A percentile compares a stretch with the other conserved stretches of the same genome.
Evolutionary conservation across 2,888 invertebrate species (phyloP).

Genomic region (Xylota sylvarum): DNA sequence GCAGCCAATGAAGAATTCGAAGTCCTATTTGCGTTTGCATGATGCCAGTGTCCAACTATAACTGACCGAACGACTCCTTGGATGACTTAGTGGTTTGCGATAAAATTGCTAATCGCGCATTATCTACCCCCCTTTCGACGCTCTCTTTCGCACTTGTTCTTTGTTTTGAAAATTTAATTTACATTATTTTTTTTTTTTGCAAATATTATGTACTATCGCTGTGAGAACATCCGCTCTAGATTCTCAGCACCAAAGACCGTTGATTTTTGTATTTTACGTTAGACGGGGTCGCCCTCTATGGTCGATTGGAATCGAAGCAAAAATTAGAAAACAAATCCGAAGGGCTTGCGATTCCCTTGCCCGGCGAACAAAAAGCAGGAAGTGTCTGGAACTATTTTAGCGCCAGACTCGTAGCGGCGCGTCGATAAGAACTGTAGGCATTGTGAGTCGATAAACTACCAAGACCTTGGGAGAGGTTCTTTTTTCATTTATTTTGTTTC

Average conservation of each 20-base stretch:
- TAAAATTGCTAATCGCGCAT: constrained; percentile 56
- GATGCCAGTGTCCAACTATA: constrained; percentile 42
- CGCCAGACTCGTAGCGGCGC: constrained; percentile 59
- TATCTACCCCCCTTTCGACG: constrained; percentile 19
- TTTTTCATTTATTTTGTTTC: not conserved
- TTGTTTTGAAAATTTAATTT: constrained; percentile 8
- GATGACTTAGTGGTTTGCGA: constrained; percentile 44
- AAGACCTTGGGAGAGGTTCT: constrained; percentile 57
- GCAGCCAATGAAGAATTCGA: constrained; percentile 37
- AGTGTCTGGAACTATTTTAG: constrained; percentile 46
- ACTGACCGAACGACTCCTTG: constrained; percentile 52
- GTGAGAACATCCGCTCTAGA: constrained; percentile 75
- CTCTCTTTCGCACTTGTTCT: constrained; percentile 24
- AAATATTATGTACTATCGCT: constrained; percentile 50
- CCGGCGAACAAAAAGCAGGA: not conserved
- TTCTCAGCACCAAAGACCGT: constrained; percentile 33
- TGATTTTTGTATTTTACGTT: constrained; percentile 30
- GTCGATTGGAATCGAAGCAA: not conserved
- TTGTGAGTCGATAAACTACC: constrained; percentile 33
- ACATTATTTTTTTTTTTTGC: constrained; percentile 53
- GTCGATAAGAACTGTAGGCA: constrained; percentile 55
- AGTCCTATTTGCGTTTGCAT: constrained; percentile 65
- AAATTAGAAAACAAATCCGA: constrained; percentile 16
- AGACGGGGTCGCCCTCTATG: constrained; percentile 4
- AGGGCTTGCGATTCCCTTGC: constrained; percentile 33